These are phyloP conservation scores for Epizoanthus scotinus DNA, from an alignment of 92 coral and sea anemone species.

Conservation along the genomic window DNA sequence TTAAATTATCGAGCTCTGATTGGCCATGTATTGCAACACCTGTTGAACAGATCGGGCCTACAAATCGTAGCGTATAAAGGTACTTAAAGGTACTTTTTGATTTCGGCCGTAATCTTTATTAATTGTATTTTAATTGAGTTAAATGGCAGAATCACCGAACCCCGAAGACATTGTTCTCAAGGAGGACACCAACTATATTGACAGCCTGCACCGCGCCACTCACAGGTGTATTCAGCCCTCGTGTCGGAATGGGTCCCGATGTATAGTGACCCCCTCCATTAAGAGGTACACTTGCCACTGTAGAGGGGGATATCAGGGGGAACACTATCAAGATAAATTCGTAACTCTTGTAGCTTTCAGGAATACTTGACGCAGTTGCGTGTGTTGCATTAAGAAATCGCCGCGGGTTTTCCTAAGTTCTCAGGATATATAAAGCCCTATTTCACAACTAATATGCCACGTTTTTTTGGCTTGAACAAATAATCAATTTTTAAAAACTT, in stretches of 20 bases:
- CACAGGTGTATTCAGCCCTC: constrained; percentile 25
- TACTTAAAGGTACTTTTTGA: too few relatives aligned
- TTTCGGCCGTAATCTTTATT: not conserved
- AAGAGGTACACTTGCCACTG: constrained; percentile 16
- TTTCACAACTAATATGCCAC: too few relatives aligned
- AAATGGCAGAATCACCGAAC: constrained; percentile 13
- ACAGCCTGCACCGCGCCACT: constrained; percentile 14
- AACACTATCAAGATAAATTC: constrained; percentile 13
- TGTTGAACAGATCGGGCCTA: too few relatives aligned
- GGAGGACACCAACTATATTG: constrained; percentile 25
- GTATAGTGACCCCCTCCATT: not conserved
- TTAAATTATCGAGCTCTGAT: too few relatives aligned
- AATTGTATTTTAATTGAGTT: not conserved
- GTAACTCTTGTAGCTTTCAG: not conserved
- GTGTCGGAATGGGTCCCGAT: constrained; percentile 25
- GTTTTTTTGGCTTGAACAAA: too few relatives aligned
- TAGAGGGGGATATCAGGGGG: constrained; percentile 12
- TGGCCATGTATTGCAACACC: too few relatives aligned
- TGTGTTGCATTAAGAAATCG: too few relatives aligned
- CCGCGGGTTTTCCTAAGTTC: too few relatives aligned
- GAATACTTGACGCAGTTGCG: not conserved
- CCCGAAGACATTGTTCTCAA: not conserved
- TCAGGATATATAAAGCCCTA: too few relatives aligned
- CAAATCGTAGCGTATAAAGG: too few relatives aligned
- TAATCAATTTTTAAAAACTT: too few relatives aligned